Conservation (phyloP, 2,113 vertebrate species). For the Aramus guarauna region DNA sequence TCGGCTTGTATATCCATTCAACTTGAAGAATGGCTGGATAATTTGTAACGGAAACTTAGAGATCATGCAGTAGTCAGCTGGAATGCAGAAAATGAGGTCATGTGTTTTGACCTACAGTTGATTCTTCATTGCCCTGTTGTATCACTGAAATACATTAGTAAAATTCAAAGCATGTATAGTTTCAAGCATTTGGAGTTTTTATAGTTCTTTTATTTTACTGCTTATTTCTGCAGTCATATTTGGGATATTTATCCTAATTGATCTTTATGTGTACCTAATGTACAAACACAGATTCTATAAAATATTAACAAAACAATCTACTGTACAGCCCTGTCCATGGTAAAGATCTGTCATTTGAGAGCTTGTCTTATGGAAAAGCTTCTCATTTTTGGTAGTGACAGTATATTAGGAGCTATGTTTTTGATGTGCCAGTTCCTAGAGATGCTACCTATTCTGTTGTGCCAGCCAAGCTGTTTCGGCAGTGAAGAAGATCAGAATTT, state of each 20-base stretch:
- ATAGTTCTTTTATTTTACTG: neutral
- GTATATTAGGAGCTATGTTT: neutral
- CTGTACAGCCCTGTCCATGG: neutral
- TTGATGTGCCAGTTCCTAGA: neutral
- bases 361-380: neutral
- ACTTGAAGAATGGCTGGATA: neutral
- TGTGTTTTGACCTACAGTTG: slow-evolving; percentile 2
- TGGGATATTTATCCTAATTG: neutral
- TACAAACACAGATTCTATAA: neutral
- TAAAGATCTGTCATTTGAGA: neutral
- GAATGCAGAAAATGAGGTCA: slow-evolving; percentile 47
- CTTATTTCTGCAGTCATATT: neutral
- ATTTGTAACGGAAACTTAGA: slow-evolving; percentile 43
- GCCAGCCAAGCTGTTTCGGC: neutral
- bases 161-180: neutral
- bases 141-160: neutral
- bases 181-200: neutral
- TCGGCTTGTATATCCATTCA: neutral
- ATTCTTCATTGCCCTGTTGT: neutral
- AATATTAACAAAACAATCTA: neutral
- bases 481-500: neutral
- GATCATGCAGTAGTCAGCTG: neutral
- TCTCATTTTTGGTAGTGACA: neutral
- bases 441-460: neutral
- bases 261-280: neutral